These are phyloP conservation scores for Diphyllodes magnificus DNA, from an alignment of 2,113 vertebrate species.

Conservation along the genomic window DNA sequence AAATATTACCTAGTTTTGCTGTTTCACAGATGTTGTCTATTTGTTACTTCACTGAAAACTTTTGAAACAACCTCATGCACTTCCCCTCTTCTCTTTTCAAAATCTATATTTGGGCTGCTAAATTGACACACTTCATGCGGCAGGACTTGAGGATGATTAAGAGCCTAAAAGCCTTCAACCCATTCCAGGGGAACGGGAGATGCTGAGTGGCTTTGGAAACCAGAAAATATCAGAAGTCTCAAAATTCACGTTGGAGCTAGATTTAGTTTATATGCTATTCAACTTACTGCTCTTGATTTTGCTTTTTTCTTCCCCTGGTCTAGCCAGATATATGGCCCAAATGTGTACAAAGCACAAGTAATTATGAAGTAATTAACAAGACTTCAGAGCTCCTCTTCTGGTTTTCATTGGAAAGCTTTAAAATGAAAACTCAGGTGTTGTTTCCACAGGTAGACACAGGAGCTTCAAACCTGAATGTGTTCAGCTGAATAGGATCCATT, in stretches of 20 bases:
- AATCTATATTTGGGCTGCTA: not conserved
- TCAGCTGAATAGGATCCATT: not conserved
- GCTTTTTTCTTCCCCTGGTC: not conserved
- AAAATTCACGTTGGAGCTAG: not conserved
- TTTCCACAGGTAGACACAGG: not conserved
- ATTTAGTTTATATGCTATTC: not conserved
- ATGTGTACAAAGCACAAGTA: not conserved
- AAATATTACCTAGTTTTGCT: not conserved
- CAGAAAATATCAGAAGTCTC: not conserved
- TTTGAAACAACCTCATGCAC: not conserved
- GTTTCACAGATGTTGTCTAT: not conserved
- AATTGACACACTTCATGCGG: not conserved
- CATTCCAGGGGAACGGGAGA: not conserved
- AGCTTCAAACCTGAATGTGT: not conserved
- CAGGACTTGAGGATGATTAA: not conserved
- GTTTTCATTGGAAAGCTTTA: not conserved
- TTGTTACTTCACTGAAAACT: not conserved
- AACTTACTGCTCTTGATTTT: not conserved
- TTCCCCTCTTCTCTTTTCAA: not conserved
- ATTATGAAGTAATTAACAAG: not conserved
- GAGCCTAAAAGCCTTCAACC: not conserved
- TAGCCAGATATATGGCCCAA: not conserved
- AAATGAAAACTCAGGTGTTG: not conserved
- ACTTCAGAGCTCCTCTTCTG: not conserved
- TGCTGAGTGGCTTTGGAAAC: not conserved